These are phyloP conservation scores for Cataglyphis rosenhaueri DNA, from an alignment of 2,888 invertebrate species.

Conservation along the genomic window DNA sequence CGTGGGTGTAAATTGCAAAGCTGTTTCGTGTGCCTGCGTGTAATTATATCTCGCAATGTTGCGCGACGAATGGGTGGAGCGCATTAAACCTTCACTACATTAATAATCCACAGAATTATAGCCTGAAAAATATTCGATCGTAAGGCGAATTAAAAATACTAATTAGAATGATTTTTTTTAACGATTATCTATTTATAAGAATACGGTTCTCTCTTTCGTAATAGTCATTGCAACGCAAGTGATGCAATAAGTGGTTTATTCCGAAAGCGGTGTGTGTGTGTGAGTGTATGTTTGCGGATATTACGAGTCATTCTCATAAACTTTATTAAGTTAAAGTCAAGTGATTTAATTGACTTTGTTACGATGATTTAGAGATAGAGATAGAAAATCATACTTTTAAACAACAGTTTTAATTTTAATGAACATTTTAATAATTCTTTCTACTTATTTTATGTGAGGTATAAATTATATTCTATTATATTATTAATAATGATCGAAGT, in stretches of 20 bases:
- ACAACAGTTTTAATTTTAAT: background rate
- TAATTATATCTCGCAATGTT: conserved; percentile 58
- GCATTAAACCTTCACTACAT: conserved; percentile 19
- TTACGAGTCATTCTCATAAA: background rate
- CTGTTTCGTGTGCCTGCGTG: conserved; percentile 56
- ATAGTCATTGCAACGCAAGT: background rate
- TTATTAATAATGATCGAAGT: background rate
- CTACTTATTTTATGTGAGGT: background rate
- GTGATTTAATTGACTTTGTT: conserved; percentile 2
- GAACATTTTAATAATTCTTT: background rate
- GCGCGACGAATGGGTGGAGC: conserved; percentile 52
- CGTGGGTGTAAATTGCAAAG: conserved; percentile 72
- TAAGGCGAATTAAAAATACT: conserved; percentile 20
- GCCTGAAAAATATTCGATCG: background rate
- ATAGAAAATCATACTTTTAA: background rate
- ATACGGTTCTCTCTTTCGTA: background rate
- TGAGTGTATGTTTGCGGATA: background rate
- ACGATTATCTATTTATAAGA: background rate
- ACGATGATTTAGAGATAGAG: background rate
- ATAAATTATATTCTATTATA: background rate
- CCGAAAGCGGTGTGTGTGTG: background rate
- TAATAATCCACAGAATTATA: background rate
- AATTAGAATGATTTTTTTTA: conserved; percentile 31
- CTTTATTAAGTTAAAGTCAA: background rate
- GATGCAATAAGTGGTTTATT: conserved; percentile 21